Conservation (phyloP, 2,888 invertebrate species). For the Macroteleia sp. region DNA sequence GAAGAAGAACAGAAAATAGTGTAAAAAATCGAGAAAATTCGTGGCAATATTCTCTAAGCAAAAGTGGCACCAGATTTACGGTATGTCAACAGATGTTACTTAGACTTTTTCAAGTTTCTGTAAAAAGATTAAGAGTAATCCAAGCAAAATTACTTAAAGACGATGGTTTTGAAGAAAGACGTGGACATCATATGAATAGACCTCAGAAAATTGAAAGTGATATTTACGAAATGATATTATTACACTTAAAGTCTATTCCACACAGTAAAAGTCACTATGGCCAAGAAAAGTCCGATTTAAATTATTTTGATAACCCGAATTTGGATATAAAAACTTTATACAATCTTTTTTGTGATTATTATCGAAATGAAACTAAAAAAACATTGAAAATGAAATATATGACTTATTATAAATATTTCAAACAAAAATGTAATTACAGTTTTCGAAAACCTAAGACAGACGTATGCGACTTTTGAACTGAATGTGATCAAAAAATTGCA, state of each 20-base stretch:
- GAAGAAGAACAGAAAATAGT: constrained; percentile 1
- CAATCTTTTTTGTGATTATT: neutral
- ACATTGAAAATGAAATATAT: constrained; percentile 11
- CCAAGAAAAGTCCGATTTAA: neutral
- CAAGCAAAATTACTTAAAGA: neutral
- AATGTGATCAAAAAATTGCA: neutral
- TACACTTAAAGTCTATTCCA: constrained; percentile 2
- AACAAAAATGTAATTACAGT: constrained; percentile 8
- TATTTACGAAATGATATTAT: neutral
- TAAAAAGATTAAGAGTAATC: neutral
- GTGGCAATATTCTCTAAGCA: neutral
- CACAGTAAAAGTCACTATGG: constrained; percentile 1
- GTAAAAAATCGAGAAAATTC: neutral
- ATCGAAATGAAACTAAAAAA: neutral
- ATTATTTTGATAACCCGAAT: constrained; percentile 1
- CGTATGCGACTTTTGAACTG: neutral
- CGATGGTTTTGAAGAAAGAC: constrained; percentile 11
- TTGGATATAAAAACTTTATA: neutral
- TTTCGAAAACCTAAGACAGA: neutral
- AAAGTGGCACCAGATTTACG: neutral
- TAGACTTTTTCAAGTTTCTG: neutral
- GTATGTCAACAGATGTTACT: neutral
- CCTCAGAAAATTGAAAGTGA: constrained; percentile 1
- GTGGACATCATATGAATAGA: neutral
- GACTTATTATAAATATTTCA: constrained; percentile 6